phyloP scores from a whole-genome alignment of 1,140 invertebrate genomes.

The Piezodorus guildinii region DNA sequence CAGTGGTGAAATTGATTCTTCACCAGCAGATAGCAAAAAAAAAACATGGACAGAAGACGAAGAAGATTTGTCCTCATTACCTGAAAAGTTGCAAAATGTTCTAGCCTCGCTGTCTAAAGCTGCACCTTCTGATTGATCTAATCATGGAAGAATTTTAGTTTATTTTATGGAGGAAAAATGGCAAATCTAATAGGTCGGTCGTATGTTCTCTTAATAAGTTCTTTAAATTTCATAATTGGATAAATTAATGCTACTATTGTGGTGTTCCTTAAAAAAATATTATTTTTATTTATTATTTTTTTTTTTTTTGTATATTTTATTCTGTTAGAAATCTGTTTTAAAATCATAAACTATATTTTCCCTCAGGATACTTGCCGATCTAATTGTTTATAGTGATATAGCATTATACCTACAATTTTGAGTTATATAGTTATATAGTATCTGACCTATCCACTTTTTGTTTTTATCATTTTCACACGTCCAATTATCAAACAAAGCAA shows the following conservation, averaged over 20 bases:
- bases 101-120: neutral
- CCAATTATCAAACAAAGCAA: no score
- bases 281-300: no score
- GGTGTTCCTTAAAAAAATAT: neutral
- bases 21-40: neutral
- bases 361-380: neutral
- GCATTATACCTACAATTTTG: no score
- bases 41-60: neutral
- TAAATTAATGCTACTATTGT: no score
- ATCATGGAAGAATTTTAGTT: no score
- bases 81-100: slow-evolving; percentile 4
- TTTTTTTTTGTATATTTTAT: no score
- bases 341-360: neutral
- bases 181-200: no score
- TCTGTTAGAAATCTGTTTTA: neutral
- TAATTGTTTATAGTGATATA: neutral
- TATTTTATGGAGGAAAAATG: no score
- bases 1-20: neutral
- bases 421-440: neutral
- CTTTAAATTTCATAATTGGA: no score
- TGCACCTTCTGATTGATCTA: neutral
- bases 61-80: neutral
- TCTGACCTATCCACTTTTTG: neutral
- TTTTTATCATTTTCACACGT: neutral
- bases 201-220: no score